phyloP scores from a whole-genome alignment of 2,797 vertebrate species.

The Amniataba percoides region DNA sequence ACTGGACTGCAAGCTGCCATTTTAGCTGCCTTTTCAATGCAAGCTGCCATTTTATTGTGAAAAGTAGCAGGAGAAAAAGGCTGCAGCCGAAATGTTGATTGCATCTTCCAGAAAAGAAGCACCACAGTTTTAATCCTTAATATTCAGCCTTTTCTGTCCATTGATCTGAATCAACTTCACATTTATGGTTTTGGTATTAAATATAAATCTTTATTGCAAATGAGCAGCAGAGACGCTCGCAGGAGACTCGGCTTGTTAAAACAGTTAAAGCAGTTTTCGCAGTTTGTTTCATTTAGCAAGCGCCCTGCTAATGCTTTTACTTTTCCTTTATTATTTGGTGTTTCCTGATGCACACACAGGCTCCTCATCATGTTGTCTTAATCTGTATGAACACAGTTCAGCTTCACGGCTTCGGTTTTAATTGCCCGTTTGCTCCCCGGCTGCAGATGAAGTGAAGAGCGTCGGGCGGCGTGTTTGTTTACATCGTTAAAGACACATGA shows the following conservation, averaged over 20 bases:
- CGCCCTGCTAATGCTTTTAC: constrained; percentile 31
- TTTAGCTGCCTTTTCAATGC: not conserved
- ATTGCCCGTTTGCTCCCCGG: constrained; percentile 51
- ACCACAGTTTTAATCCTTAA: not conserved
- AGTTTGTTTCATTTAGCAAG: constrained; percentile 27
- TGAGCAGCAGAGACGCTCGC: constrained; percentile 34
- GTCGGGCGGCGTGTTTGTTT: constrained; percentile 56
- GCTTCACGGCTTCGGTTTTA: constrained; percentile 43
- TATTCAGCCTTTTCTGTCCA: not conserved
- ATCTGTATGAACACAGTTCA: constrained; percentile 39
- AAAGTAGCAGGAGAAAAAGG: not conserved
- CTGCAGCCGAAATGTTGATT: not conserved
- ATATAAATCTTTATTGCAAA: constrained; percentile 34
- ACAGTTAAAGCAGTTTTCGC: constrained; percentile 6
- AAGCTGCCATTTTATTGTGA: not conserved
- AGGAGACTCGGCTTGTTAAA: constrained; percentile 29
- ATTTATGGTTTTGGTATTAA: not conserved
- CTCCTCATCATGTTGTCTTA: constrained; percentile 46
- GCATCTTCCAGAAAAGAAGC: not conserved
- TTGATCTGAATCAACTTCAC: constrained; percentile 2
- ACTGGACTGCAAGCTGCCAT: not conserved
- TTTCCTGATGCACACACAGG: constrained; percentile 11
- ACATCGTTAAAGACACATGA: constrained; percentile 56
- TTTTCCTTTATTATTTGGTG: constrained; percentile 43
- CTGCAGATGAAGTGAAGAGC: constrained; percentile 50